Percentiles rank a stretch among this genome's conserved stretches.
phyloP scores from a whole-genome alignment of 2,888 invertebrate species.

The Macrosiphum euphorbiae region DNA sequence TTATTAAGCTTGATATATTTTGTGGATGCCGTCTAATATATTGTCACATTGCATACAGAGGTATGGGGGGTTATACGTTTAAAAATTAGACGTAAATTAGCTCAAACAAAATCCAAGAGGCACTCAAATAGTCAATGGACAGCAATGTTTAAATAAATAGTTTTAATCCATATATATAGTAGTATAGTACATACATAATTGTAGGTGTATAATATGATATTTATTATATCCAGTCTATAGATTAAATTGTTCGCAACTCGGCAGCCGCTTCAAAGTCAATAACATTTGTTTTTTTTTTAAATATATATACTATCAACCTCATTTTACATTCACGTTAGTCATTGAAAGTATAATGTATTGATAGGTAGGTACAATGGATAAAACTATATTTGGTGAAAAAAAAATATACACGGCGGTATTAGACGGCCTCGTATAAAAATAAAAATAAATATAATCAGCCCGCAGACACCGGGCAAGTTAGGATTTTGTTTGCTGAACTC shows the following conservation, averaged over 20 bases:
- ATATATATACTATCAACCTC: neutral
- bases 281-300: neutral
- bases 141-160: neutral
- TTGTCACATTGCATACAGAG: neutral
- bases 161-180: neutral
- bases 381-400: neutral
- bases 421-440: neutral
- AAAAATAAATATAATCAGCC: neutral
- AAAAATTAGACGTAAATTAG: neutral
- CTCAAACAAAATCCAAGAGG: neutral
- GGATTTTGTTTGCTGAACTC: constrained; percentile 22
- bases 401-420: neutral
- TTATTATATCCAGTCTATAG: constrained; percentile 15
- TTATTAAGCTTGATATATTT: neutral
- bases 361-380: neutral
- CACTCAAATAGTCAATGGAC: neutral
- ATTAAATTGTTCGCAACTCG: constrained; percentile 10
- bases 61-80: too few relatives aligned
- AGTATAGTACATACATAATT: neutral
- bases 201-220: neutral
- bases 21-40: neutral
- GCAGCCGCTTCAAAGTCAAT: neutral
- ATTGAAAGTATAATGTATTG: neutral
- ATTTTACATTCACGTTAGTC: neutral
- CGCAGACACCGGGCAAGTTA: neutral